phyloP scores from a whole-genome alignment of 1,140 invertebrate species.

The Atta colombica region DNA sequence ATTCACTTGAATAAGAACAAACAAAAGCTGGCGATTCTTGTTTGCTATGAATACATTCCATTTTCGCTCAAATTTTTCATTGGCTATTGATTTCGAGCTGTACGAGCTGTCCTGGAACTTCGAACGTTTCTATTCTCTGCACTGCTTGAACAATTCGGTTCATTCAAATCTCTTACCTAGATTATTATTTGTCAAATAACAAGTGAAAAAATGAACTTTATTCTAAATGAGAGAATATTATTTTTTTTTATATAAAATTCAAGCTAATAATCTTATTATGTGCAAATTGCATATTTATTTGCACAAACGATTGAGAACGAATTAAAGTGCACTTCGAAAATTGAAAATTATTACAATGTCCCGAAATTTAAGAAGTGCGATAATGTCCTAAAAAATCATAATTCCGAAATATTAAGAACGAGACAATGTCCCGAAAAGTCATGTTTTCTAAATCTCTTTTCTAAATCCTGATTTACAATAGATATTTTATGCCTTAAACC shows the following conservation, averaged over 20 bases:
- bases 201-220: neutral
- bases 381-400: no score
- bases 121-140: neutral
- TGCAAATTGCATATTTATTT: neutral
- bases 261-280: neutral
- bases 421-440: no score
- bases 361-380: no score
- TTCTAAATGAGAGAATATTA: neutral
- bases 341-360: no score
- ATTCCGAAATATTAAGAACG: no score
- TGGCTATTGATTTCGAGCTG: neutral
- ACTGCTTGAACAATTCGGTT: conserved; percentile 5
- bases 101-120: neutral
- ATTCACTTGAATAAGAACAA: conserved; percentile 5
- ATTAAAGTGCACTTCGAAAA: neutral
- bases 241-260: neutral
- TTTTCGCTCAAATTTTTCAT: conserved; percentile 18
- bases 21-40: neutral
- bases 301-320: neutral
- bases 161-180: neutral
- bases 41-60: conserved; percentile 1
- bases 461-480: no score
- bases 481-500: no score
- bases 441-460: no score
- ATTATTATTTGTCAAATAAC: neutral